Evolutionary conservation across 1,140 invertebrate species (phyloP), one percentile per base, ranked within the genome.

Genomic region (Drosophila asahinai): DNA sequence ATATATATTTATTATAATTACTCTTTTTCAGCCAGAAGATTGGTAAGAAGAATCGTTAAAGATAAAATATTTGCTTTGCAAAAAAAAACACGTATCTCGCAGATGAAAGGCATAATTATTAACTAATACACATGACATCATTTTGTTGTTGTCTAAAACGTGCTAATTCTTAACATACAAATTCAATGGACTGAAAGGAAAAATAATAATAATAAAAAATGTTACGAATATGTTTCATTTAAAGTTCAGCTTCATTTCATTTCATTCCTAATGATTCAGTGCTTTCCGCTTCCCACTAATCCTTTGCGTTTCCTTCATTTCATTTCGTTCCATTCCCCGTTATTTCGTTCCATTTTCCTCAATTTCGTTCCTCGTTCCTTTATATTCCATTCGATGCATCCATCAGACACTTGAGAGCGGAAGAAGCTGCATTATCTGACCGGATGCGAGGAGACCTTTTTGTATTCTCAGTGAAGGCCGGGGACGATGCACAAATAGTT

Each of bases 391-490:
- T 8, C 15, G 15, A 7, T 22, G 9, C 36, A 42, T n/a, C 7
- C 14, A 59, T 59, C 22, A 30, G 15, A 40, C 15, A 66, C 57
- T 62, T 33, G 62, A 14, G 38, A 25, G n/a, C 30, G 40, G 57
- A 66, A 17, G 11, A 2, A 12, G 14, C 33, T 19, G 8, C 38
- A 63, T 17, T 65, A 66, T 66, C 64, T 19, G 0, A 38, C 11
- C 58, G 64, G 58, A 66, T 27, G 58, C n/a, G 17, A 33, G 38
- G 4, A 30, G 19, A 60, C 38, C 19, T 36, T 36, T 66, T 60
- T 33, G 27, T 6, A 5, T 43, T 30, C 25, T 22, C 17, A 22
- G 19, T 6, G 38, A 65, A 65, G 54, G 38, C 36, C 36, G 52
- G n/a, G 22, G 33, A 40, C 51, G 38, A 30, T 27, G 62, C 22